Conservation (phyloP, 1,140 invertebrate genomes). For the Drosophila sulfurigaster region DNA sequence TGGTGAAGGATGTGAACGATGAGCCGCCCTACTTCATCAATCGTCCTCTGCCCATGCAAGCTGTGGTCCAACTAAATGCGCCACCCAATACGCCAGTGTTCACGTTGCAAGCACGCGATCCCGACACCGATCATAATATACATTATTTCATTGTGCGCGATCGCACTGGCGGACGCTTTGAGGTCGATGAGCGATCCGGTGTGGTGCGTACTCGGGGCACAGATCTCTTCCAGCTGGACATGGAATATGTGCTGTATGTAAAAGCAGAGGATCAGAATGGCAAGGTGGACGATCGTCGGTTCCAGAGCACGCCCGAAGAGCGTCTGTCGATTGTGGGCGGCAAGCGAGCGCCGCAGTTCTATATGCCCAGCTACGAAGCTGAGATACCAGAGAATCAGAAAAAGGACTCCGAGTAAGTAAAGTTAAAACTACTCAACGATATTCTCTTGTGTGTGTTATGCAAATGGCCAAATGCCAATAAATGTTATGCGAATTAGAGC, state of each 20-base stretch:
- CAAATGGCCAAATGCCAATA: conserved; percentile 71
- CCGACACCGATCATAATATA: conserved; percentile 97
- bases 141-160: conserved; percentile 98
- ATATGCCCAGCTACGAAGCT: conserved; percentile 96
- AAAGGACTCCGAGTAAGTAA: conserved; percentile 96
- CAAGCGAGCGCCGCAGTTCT: conserved; percentile 97
- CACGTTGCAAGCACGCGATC: conserved; percentile 96
- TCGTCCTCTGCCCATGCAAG: conserved; percentile 97
- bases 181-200: conserved; percentile 96
- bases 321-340: conserved; percentile 96
- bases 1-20: conserved; percentile 98
- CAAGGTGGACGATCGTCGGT: conserved; percentile 93
- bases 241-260: conserved; percentile 98
- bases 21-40: conserved; percentile 98
- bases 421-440: background rate
- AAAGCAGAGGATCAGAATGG: conserved; percentile 98
- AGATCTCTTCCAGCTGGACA: conserved; percentile 96
- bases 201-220: conserved; percentile 96
- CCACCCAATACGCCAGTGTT: conserved; percentile 98
- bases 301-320: conserved; percentile 96
- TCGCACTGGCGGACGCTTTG: conserved; percentile 91
- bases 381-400: conserved; percentile 98
- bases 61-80: conserved; percentile 97
- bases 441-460: conserved; percentile 27
- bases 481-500: conserved; percentile 66